Percentiles rank a stretch among this genome's conserved stretches.
These are phyloP conservation scores for Rhodinocichla rosea DNA, from an alignment of 2,113 vertebrate species.

Conservation along the genomic window DNA sequence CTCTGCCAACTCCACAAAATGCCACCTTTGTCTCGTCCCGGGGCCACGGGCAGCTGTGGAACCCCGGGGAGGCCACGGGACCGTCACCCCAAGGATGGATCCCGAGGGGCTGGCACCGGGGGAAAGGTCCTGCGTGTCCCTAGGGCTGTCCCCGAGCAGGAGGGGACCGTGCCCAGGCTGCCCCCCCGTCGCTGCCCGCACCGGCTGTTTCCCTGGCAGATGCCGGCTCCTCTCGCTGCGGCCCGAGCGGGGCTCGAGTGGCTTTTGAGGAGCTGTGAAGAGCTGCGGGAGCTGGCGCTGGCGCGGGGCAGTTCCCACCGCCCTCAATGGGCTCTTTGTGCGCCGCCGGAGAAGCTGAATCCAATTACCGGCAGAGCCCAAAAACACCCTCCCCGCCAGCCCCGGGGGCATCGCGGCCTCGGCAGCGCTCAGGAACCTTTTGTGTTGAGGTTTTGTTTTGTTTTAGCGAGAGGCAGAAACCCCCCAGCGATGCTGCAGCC, in stretches of 20 bases:
- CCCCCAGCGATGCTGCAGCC: neutral
- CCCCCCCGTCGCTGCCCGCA: fast-evolving
- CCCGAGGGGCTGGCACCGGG: neutral
- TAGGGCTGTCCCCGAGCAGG: fast-evolving
- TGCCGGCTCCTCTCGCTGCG: neutral
- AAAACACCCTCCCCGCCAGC: neutral
- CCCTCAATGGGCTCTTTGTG: slow-evolving; percentile 74
- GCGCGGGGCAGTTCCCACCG: slow-evolving; percentile 23
- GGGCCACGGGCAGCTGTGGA: neutral
- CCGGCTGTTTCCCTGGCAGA: neutral
- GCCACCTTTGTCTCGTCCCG: neutral
- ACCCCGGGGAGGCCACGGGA: fast-evolving
- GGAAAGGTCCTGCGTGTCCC: neutral
- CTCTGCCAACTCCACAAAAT: slow-evolving; percentile 20
- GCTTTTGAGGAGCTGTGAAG: slow-evolving; percentile 66
- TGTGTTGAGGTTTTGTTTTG: neutral
- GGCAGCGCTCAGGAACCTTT: neutral
- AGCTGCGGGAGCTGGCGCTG: slow-evolving; percentile 47
- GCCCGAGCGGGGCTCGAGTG: slow-evolving; percentile 36
- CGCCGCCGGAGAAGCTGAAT: slow-evolving; percentile 48
- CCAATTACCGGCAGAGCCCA: slow-evolving; percentile 53
- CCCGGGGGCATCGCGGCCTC: neutral
- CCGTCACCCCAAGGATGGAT: fast-evolving
- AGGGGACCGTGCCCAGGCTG: fast-evolving
- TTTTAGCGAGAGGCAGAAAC: neutral